Conservation (phyloP, 2,113 vertebrate genomes). For the Melospiza georgiana region DNA sequence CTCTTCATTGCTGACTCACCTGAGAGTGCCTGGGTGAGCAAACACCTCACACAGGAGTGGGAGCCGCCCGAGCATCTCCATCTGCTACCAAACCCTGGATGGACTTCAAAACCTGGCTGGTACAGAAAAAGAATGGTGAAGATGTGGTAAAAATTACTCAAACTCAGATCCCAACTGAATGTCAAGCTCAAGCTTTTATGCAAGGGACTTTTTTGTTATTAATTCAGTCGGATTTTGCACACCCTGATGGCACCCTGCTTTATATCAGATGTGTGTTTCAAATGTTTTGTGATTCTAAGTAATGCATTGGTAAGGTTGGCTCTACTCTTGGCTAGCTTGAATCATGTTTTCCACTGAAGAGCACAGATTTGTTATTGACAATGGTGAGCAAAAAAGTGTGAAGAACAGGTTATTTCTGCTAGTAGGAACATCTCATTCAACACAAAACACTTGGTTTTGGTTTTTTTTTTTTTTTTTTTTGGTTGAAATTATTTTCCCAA, state of each 20-base stretch:
- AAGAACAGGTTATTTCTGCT: background rate
- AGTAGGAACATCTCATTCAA: background rate
- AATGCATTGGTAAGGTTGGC: background rate
- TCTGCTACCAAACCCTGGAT: background rate
- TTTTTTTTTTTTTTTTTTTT: background rate
- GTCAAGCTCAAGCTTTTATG: background rate
- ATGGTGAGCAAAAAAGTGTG: background rate
- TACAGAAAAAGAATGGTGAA: background rate
- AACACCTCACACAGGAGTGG: background rate
- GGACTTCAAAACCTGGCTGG: background rate
- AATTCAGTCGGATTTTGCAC: background rate
- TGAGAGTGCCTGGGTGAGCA: background rate
- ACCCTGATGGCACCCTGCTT: background rate
- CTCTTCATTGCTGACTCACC: background rate
- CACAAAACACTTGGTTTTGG: background rate
- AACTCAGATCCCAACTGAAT: background rate
- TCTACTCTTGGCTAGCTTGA: background rate
- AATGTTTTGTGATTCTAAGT: background rate
- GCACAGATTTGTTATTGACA: background rate
- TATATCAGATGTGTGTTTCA: background rate
- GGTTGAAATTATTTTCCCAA: background rate
- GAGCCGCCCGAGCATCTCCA: background rate
- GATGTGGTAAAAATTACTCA: fast-evolving
- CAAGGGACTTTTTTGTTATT: background rate
- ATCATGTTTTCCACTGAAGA: fast-evolving